phyloP scores from a whole-genome alignment of 2,888 invertebrate species.

The Trissoscelio sp. region DNA sequence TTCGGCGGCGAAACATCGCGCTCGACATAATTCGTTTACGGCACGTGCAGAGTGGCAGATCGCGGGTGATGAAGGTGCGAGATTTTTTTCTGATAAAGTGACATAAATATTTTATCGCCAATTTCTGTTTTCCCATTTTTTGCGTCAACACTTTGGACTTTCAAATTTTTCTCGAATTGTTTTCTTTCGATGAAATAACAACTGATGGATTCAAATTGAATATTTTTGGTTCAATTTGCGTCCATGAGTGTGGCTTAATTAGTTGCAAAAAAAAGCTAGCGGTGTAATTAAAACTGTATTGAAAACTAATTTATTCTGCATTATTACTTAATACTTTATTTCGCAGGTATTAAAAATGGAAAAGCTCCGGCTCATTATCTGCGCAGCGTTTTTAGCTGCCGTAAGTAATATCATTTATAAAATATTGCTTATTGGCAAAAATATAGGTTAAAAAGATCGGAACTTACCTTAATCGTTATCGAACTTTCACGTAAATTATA shows the following conservation, averaged over 20 bases:
- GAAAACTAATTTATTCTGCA: slow-evolving; percentile 10
- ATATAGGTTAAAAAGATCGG: not conserved
- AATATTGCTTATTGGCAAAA: slow-evolving; percentile 28
- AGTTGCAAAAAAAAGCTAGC: not conserved
- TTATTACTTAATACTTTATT: slow-evolving; percentile 23
- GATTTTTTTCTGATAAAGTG: not conserved
- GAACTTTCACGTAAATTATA: not conserved
- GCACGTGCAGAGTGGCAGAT: not conserved
- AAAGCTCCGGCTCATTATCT: slow-evolving; percentile 17
- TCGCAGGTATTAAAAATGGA: slow-evolving; percentile 30
- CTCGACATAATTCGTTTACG: not conserved
- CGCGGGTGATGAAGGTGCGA: slow-evolving; percentile 9
- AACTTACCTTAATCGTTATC: slow-evolving; percentile 29
- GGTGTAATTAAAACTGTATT: not conserved
- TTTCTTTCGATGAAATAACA: not conserved
- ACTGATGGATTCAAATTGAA: too few species aligned
- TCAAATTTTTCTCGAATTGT: not conserved
- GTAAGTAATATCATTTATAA: slow-evolving; percentile 19
- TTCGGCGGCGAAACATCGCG: not conserved
- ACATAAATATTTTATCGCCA: not conserved
- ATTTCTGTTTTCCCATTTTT: not conserved
- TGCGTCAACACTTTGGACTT: not conserved
- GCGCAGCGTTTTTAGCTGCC: slow-evolving; percentile 11
- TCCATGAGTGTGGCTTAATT: not conserved
- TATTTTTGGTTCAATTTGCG: not conserved